Percentiles rank a stretch among this genome's conserved stretches.
Evolutionary conservation across 2,888 invertebrate species (phyloP).

Genomic region (Gryllus longicercus): DNA sequence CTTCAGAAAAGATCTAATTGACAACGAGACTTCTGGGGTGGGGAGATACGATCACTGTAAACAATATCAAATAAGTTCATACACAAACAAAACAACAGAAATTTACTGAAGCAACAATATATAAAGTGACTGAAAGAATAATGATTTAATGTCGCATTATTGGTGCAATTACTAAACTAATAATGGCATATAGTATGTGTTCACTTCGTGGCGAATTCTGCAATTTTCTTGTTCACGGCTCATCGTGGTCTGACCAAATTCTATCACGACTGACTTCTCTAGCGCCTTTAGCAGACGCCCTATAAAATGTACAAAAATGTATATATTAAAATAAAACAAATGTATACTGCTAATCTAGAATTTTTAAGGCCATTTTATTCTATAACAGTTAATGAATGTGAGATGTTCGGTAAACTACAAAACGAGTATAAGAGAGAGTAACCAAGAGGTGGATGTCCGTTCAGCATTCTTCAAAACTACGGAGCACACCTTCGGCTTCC

Average conservation of each 20-base stretch:
- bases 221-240: no score
- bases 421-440: background rate
- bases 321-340: conserved; percentile 11
- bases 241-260: background rate
- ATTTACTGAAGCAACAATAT: background rate
- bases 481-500: no score
- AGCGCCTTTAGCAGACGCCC: conserved; percentile 3
- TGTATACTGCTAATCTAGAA: background rate
- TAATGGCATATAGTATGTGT: background rate
- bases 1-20: background rate
- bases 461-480: no score
- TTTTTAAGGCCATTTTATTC: background rate
- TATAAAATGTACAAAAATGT: conserved; percentile 11
- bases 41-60: background rate
- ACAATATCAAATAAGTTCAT: background rate
- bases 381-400: conserved; percentile 11
- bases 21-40: background rate
- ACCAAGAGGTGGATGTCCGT: no score
- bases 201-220: background rate
- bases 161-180: background rate
- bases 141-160: background rate
- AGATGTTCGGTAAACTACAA: background rate
- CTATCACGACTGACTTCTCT: background rate
- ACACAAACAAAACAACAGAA: background rate
- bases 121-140: conserved; percentile 4